These are phyloP conservation scores for Branchellion lobata DNA, from an alignment of 2,888 invertebrate genomes.

Conservation along the genomic window DNA sequence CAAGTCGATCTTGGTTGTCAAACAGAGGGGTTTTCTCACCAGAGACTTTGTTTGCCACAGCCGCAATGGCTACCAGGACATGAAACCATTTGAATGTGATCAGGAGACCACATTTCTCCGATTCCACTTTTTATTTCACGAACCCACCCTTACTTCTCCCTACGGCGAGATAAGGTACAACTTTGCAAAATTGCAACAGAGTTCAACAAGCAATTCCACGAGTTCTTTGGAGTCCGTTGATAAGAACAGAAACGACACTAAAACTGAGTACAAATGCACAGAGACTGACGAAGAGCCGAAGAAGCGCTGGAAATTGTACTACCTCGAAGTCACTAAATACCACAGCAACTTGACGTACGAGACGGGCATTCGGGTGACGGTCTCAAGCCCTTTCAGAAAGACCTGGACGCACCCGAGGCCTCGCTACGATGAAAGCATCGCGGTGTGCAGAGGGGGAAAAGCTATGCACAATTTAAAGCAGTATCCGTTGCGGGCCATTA, in stretches of 20 bases:
- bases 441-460: constrained; percentile 11
- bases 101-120: background rate
- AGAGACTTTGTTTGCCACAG: constrained; percentile 28
- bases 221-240: background rate
- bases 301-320: constrained; percentile 26
- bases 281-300: constrained; percentile 4
- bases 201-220: background rate
- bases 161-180: constrained; percentile 45
- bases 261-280: background rate
- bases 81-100: constrained; percentile 28
- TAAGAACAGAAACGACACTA: background rate
- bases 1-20: constrained; percentile 13
- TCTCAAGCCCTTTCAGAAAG: constrained; percentile 43
- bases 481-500: no score
- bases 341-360: constrained; percentile 1
- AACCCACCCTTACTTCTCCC: constrained; percentile 20
- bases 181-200: constrained; percentile 6
- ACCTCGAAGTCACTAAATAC: constrained; percentile 21
- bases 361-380: background rate
- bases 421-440: background rate
- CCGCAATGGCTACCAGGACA: background rate
- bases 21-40: background rate
- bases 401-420: constrained; percentile 45
- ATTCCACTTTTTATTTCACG: constrained; percentile 27
- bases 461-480: no score